Conservation (phyloP, 2,888 invertebrate genomes). For the Troilus luridus region DNA sequence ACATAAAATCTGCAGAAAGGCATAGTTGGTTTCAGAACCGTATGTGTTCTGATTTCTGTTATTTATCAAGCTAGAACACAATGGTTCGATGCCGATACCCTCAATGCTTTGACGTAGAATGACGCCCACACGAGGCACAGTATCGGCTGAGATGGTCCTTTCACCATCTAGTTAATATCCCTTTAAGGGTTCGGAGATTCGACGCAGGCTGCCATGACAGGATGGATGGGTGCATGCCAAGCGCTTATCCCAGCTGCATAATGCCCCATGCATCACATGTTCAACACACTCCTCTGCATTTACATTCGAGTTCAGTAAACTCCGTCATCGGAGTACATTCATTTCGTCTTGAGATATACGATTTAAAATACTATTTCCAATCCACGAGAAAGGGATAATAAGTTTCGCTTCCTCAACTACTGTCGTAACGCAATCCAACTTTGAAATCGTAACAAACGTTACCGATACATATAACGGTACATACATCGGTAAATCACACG, state of each 20-base stretch:
- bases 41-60: too few relatives aligned
- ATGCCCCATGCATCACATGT: background rate
- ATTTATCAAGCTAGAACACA: background rate
- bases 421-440: background rate
- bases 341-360: background rate
- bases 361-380: background rate
- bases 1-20: too few relatives aligned
- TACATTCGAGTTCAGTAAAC: background rate
- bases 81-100: background rate
- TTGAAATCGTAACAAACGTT: background rate
- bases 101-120: background rate
- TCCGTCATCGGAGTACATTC: background rate
- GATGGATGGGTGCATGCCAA: background rate
- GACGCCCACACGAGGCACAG: background rate
- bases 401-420: background rate
- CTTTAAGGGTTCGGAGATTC: background rate
- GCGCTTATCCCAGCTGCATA: slow-evolving; percentile 14
- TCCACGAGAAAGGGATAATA: background rate
- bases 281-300: background rate
- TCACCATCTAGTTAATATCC: background rate
- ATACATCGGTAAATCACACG: too few relatives aligned
- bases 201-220: background rate
- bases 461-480: too few relatives aligned
- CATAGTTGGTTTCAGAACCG: too few relatives aligned
- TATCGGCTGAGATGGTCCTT: background rate